Base-by-base conservation (phyloP, 2,888 invertebrate genomes). In the Danaus chrysippus region DNA sequence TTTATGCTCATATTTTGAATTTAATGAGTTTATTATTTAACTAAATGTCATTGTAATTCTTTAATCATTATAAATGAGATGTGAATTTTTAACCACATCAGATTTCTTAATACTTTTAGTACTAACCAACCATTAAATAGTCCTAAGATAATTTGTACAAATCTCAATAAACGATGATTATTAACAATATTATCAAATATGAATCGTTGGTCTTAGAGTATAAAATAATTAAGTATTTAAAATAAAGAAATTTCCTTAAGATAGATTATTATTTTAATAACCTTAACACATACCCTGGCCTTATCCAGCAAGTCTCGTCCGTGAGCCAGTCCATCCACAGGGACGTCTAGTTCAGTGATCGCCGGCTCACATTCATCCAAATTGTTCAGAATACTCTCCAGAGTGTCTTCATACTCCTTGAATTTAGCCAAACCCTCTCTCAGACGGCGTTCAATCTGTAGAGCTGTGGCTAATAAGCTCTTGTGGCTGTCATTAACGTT, bases 401-500 rank as follows among this genome's bases (percentile, higher is more conserved):
- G 85, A 0, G 96, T 96, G 66, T 96, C 95, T 83, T 98, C 98
- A 76, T 98, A 98, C 77, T 97, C 97, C 79, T 97, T 95, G 90
- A 98, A 99, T 82, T 98, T 98, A 41, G 95, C 94, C 65, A 98
- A 85, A 0, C 98, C 97, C 77, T 98, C 98, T 42, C 95, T 92
- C 42, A 98, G 89, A 44, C 98, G 94, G 71, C 95, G 95, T 80
- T 96, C 96, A 65, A 98, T 98, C 84, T 98, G 98, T 54, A 96
- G 83, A 0, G 98, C 98, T 0, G 98, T 98, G 63, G 96, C 95
- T 46, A 98, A 84, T 10, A 98, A 87, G 0, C 97, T 97, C 77
- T 96, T 95, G 79, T 98, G 98, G 78, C 98, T 98, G 60, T 98
- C 98, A 75, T 97, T 96, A 0, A 98, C 96, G 77, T 98, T 98